Evolutionary conservation across 2,113 vertebrate species (phyloP), one percentile per base, ranked within the genome.

Genomic region (Osmerus mordax): DNA sequence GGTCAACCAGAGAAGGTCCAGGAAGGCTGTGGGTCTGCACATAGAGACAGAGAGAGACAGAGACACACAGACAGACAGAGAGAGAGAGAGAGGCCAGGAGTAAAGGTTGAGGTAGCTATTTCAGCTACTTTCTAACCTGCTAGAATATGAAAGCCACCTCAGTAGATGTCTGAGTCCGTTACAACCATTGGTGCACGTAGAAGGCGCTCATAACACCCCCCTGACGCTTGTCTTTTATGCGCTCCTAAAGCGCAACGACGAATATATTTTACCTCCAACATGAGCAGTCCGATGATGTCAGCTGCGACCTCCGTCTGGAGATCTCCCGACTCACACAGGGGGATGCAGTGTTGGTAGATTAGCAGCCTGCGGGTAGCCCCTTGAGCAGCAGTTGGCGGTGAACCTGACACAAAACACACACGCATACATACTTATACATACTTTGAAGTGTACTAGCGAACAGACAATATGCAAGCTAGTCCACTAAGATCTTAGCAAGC

Each of bases 251-350:
- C 29, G 29, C 29, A 32, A 32, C 2, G 0, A 32, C 29, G 29
- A 32, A 6, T 4, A 7, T 36, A 11, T 51, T 67, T 78, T 87
- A 98, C 97, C 94, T 99, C 96, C 68, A 99, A 83, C 97, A 99
- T 99, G 60, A 99, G 91, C 65, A 98, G 80, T 56, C 96, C 95
- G 71, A 96, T 91, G 65, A 99, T 94, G 78, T 98, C 96, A 67
- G 95, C 92, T 1, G 90, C 94, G 53, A 95, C 91, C 70, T 94
- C 90, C 75, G 90, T 76, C 72, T 94, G 94, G 67, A 99, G 88
- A 65, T 99, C 95, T 23, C 96, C 95, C 0, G 97, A 99, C 74
- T 99, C 96, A 83, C 96, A 95, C 2, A 98, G 86, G 0, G 89
- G 92, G 75, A 97, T 65, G 18, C 94, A 96, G 82, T 93, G 94